Conservation (phyloP, 2,797 vertebrate genomes). For the Oreochromis mossambicus region DNA sequence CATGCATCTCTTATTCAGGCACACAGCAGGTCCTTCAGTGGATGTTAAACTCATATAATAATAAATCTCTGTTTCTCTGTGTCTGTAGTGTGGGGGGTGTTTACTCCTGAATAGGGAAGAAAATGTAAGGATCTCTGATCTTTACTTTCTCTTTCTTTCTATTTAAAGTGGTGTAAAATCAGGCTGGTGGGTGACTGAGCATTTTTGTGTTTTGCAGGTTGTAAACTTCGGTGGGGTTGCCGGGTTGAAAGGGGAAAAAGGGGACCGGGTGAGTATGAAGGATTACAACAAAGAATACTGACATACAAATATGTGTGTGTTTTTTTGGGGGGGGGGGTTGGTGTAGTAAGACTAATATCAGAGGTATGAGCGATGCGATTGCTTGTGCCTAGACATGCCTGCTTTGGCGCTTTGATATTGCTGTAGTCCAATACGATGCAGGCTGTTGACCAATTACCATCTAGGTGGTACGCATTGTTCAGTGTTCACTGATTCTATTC, state of each 20-base stretch:
- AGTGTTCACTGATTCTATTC: neutral
- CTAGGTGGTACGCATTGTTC: constrained; percentile 8
- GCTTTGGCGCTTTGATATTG: neutral
- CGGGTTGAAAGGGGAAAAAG: constrained; percentile 67
- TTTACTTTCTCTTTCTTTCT: constrained; percentile 31
- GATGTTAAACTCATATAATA: neutral
- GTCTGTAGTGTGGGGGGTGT: constrained; percentile 72
- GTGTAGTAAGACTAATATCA: neutral
- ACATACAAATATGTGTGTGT: neutral
- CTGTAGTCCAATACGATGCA: neutral
- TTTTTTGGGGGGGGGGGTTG: neutral
- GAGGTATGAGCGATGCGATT: constrained; percentile 42
- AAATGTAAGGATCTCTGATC: constrained; percentile 69
- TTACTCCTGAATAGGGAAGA: constrained; percentile 65
- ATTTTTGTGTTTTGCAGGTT: constrained; percentile 50
- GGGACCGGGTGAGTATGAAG: constrained; percentile 51
- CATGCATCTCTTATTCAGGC: neutral
- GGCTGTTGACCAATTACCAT: constrained; percentile 10
- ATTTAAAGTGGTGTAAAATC: neutral
- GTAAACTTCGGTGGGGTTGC: constrained; percentile 4
- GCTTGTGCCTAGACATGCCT: constrained; percentile 30
- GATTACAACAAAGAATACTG: neutral
- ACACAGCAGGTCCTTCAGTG: neutral
- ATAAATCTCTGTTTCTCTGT: constrained; percentile 10
- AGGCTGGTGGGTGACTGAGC: neutral